Evolutionary conservation across 2,113 vertebrate genomes (phyloP).

Genomic region (Sinocyclocheilus anophthalmus): DNA sequence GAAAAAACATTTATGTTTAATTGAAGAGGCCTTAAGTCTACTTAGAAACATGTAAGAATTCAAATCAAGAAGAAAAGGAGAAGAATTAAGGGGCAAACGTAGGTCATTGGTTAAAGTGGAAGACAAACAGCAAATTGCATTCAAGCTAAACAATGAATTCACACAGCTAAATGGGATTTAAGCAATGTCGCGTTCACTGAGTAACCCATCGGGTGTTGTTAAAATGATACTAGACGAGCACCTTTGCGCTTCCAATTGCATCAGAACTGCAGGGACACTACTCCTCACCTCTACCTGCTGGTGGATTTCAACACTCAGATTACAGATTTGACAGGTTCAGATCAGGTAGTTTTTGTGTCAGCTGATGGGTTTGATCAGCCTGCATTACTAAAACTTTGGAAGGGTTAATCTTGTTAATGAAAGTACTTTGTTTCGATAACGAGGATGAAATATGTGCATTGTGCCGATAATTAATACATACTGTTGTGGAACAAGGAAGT

Average conservation of each 20-base stretch:
- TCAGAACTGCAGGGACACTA: slow-evolving; percentile 28
- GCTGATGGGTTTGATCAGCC: background rate
- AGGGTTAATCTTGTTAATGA: background rate
- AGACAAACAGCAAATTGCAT: slow-evolving; percentile 31
- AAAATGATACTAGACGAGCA: slow-evolving; percentile 50
- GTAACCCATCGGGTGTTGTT: slow-evolving; percentile 49
- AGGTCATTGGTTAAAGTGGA: background rate
- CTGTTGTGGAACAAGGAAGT: background rate
- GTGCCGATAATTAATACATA: background rate
- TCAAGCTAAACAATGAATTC: slow-evolving; percentile 17
- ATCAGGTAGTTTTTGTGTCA: background rate
- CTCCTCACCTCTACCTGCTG: slow-evolving; percentile 52
- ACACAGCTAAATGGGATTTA: slow-evolving; percentile 14
- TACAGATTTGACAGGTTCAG: slow-evolving; percentile 18
- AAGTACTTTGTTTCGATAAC: background rate
- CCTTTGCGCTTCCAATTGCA: slow-evolving; percentile 44
- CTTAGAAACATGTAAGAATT: background rate
- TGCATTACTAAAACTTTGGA: background rate
- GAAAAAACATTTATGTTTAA: background rate
- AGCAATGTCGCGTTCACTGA: slow-evolving; percentile 8
- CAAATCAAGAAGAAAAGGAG: slow-evolving; percentile 18
- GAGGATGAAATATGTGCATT: background rate
- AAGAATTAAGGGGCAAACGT: background rate
- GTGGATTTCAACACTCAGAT: background rate
- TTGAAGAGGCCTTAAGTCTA: background rate